These are phyloP conservation scores for Dynastes grantii DNA, from an alignment of 2,888 invertebrate species.

Conservation along the genomic window DNA sequence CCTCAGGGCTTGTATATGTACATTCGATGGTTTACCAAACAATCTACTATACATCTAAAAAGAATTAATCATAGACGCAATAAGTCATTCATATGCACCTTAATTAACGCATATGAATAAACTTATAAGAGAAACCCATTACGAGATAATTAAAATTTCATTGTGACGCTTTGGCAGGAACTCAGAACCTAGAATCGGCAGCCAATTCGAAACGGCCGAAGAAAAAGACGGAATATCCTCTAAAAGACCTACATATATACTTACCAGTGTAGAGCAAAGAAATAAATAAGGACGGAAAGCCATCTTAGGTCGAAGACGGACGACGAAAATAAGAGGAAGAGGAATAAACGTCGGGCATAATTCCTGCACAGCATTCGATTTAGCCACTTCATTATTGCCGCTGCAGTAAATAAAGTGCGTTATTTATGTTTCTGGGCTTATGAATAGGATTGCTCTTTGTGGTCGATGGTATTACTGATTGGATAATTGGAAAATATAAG, in stretches of 20 bases:
- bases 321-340: slow-evolving; percentile 1
- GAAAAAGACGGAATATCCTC: neutral
- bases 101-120: slow-evolving; percentile 21
- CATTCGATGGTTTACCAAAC: too few species aligned
- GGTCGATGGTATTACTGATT: slow-evolving; percentile 44
- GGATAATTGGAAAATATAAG: slow-evolving; percentile 43
- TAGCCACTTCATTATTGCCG: slow-evolving; percentile 37
- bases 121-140: slow-evolving; percentile 15
- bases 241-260: neutral
- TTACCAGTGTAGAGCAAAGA: neutral
- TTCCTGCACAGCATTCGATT: slow-evolving; percentile 27
- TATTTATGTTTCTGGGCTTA: slow-evolving; percentile 39
- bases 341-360: slow-evolving; percentile 23
- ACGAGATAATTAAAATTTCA: slow-evolving; percentile 34
- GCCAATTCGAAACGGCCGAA: neutral
- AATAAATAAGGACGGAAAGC: slow-evolving; percentile 22
- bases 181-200: neutral
- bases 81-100: slow-evolving; percentile 16
- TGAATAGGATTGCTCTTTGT: slow-evolving; percentile 46
- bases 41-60: too few species aligned
- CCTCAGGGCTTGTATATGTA: too few species aligned
- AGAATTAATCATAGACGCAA: slow-evolving; percentile 17
- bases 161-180: slow-evolving; percentile 26
- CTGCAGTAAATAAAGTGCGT: slow-evolving; percentile 37
- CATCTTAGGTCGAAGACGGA: slow-evolving; percentile 9